phyloP scores from a whole-genome alignment of 1,140 invertebrate species.

The Macrostomum lignano region DNA sequence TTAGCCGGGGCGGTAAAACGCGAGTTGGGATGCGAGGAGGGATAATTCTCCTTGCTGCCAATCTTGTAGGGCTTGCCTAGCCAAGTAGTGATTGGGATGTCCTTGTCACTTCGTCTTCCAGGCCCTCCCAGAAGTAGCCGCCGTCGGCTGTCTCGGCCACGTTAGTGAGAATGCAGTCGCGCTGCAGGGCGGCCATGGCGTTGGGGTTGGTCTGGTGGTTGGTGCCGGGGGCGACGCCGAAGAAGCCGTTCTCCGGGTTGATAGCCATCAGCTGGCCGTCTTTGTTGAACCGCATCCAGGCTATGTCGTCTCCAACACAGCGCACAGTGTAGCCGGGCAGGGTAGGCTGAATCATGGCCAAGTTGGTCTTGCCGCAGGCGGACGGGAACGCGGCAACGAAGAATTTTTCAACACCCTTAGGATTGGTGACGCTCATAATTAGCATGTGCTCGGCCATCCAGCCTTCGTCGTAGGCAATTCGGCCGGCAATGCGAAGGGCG shows the following conservation, averaged over 20 bases:
- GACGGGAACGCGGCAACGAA: slow-evolving; percentile 89
- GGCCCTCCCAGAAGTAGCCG: slow-evolving; percentile 58
- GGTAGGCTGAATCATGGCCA: slow-evolving; percentile 80
- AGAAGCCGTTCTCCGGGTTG: slow-evolving; percentile 96
- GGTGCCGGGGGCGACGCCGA: slow-evolving; percentile 89
- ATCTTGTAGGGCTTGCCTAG: slow-evolving; percentile 11
- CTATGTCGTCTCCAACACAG: slow-evolving; percentile 31
- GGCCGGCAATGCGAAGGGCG: slow-evolving; percentile 74
- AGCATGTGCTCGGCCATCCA: slow-evolving; percentile 98
- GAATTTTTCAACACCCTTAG: slow-evolving; percentile 55
- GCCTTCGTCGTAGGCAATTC: slow-evolving; percentile 63
- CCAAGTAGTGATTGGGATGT: slow-evolving; percentile 17
- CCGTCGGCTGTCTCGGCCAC: slow-evolving; percentile 78
- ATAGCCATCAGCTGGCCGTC: slow-evolving; percentile 61
- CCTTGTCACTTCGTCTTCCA: slow-evolving; percentile 44
- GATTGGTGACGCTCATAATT: slow-evolving; percentile 71
- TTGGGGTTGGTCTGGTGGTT: slow-evolving; percentile 69
- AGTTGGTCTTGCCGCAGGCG: slow-evolving; percentile 90
- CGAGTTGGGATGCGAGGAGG: slow-evolving; percentile 27
- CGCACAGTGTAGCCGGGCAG: slow-evolving; percentile 60
- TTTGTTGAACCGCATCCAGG: slow-evolving; percentile 65
- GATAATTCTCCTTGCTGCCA: neutral
- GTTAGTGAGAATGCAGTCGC: slow-evolving; percentile 88
- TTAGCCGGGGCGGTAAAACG: slow-evolving; percentile 68
- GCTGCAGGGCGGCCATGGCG: slow-evolving; percentile 71